Evolutionary conservation across 2,113 vertebrate species (phyloP), one percentile per base, ranked within the genome.

Genomic region (Mesembrinibis cayennensis): DNA sequence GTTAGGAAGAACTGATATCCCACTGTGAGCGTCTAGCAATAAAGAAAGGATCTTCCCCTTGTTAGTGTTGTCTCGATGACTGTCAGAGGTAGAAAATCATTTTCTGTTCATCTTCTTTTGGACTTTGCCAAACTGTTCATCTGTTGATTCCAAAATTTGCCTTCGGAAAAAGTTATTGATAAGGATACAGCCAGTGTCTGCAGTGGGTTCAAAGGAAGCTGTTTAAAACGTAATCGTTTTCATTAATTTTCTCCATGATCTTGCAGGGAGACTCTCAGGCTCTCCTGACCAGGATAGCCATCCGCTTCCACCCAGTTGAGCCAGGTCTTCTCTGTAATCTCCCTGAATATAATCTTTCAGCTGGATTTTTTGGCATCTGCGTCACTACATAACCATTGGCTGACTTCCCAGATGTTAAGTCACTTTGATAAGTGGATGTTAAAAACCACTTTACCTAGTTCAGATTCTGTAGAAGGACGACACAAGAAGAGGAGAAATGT

Each of bases 391-490:
- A 95, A 95, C 78, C 88, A 73, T 95, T 97, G 96, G 81, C 96
- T 93, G 83, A 95, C 89, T 91, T 96, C 81, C 89, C 91, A 95
- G 93, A 92, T 91, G 92, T 91, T 96, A 96, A 97, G 93, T 97
- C 91, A 95, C 95, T 96, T 96, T 96, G 95, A 95, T 97, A 97
- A 97, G 95, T 97, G 97, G 90, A 96, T 96, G 96, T 98, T 97
- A 96, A 95, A 91, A 96, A 90, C 52, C 97, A 93, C 74, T 97
- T 90, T 88, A 90, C 87, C 83, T 94, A 45, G 42, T 69, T 97
- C 62, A 91, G 71, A 91, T 96, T 98, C 97, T 93, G 82, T 78
- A 89, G 94, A 91, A 95, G 71, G 81, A 87, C 96, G 96, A 95
- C 91, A 97, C 65, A 85, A 96, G 86, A 83, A 95, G 82, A 80